A percentile compares a stretch with the other conserved stretches of the same genome.
Evolutionary conservation across 2,888 invertebrate species (phyloP).

Genomic region (Xestia ashworthii): DNA sequence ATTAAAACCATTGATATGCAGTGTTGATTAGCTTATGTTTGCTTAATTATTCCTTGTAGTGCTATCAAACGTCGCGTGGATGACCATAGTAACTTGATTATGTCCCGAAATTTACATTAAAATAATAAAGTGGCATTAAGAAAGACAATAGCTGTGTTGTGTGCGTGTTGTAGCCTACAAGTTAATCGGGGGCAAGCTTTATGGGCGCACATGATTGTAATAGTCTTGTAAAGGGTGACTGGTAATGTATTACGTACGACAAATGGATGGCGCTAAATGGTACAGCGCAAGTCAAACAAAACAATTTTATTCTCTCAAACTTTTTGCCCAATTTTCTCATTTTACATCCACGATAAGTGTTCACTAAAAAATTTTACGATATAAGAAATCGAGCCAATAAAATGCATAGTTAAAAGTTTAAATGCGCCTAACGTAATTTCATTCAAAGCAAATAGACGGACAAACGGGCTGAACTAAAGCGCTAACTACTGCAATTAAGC

Average conservation of each 20-base stretch:
- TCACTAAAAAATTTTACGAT: constrained; percentile 27
- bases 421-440: constrained; percentile 42
- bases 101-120: constrained; percentile 80
- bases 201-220: constrained; percentile 80
- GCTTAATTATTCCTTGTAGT: constrained; percentile 65
- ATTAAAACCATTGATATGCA: constrained; percentile 74
- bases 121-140: constrained; percentile 75
- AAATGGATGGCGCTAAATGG: constrained; percentile 68
- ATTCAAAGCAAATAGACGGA: constrained; percentile 43
- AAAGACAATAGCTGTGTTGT: constrained; percentile 71
- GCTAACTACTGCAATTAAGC: constrained; percentile 67
- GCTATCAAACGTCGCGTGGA: constrained; percentile 75
- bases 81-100: constrained; percentile 79
- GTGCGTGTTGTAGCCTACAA: constrained; percentile 74
- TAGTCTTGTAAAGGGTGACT: constrained; percentile 81
- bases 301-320: not conserved
- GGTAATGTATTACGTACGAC: constrained; percentile 78
- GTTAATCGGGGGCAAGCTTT: constrained; percentile 80
- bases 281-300: constrained; percentile 54
- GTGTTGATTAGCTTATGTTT: constrained; percentile 70
- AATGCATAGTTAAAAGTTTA: constrained; percentile 50
- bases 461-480: constrained; percentile 46
- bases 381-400: constrained; percentile 39
- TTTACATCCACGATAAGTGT: not conserved
- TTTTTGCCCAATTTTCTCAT: constrained; percentile 8